Evolutionary conservation across 1,140 invertebrate genomes (phyloP).

Genomic region (Druon quercuslanigerum): DNA sequence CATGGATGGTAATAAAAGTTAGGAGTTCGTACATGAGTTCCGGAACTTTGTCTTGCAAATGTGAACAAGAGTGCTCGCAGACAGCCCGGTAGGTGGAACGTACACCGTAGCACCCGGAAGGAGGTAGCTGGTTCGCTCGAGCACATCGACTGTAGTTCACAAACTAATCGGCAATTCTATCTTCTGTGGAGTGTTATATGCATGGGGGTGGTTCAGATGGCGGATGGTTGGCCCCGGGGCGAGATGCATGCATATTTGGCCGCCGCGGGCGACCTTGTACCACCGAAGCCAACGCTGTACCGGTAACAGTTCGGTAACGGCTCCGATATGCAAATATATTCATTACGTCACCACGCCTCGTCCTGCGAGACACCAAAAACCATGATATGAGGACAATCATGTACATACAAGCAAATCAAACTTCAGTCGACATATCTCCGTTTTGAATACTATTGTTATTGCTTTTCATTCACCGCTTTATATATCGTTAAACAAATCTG

Average conservation of each 20-base stretch:
- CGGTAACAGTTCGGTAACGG: conserved; percentile 72
- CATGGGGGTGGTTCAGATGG: conserved; percentile 63
- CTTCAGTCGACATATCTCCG: neutral
- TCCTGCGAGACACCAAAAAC: conserved; percentile 44
- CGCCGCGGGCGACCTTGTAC: conserved; percentile 66
- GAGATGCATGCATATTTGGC: conserved; percentile 74
- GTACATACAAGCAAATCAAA: conserved; percentile 7
- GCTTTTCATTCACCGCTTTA: conserved; percentile 21
- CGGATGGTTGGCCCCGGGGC: conserved; percentile 62
- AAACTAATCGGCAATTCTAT: conserved; percentile 69
- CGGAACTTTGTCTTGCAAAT: conserved; percentile 27
- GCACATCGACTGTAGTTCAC: conserved; percentile 57
- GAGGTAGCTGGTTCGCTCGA: conserved; percentile 13
- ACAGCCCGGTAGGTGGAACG: conserved; percentile 29
- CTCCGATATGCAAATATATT: conserved; percentile 75
- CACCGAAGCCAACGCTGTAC: conserved; percentile 64
- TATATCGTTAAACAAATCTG: neutral
- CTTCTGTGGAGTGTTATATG: conserved; percentile 65
- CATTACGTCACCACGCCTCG: conserved; percentile 66
- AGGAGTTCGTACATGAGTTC: conserved; percentile 8
- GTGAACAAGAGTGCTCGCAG: conserved; percentile 28
- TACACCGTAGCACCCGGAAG: conserved; percentile 22
- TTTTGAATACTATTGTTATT: conserved; percentile 21
- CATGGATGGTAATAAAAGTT: conserved; percentile 22
- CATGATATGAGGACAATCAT: conserved; percentile 37